Evolutionary conservation across 2,888 invertebrate species (phyloP), one percentile per base, ranked within the genome.

Genomic region (Hirtodrosophila alboralis): DNA sequence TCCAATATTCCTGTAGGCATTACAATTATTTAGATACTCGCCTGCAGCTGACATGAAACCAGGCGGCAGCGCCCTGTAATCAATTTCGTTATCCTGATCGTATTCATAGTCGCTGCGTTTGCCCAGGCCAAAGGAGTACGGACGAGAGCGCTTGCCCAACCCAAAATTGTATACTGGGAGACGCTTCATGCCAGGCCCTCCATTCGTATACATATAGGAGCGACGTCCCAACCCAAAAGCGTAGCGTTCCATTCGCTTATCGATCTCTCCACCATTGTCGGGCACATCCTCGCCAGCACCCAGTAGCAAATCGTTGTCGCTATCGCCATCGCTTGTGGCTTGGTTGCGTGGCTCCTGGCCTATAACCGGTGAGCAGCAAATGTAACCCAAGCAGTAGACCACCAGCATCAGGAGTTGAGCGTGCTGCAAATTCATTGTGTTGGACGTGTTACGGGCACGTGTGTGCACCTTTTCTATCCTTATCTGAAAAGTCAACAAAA

Each of bases 221-320:
- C 95, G 92, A 73, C 94, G 93, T 1, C 95, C 95, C n/a, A 95
- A 91, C 0, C 95, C 95, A 80, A 95, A 94, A 18, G 93, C 93
- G 90, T 94, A 95, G 0, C 93, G 93, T 16, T 93, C 92, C 21
- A 92, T 92, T 52, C 94, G 92, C 89, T 94, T 93, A 31, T 90
- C 89, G 40, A 87, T 86, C 21, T 87, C 86, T 9, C 61, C 54
- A 0, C 52, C 44, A 40, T 64, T 84, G 6, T 75, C 80, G 30
- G 54, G 49, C 31, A 73, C 54, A 28, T 83, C 75, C 14, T 84
- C 78, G 8, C 40, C 49, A 16, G 56, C 51, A 37, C 34, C 58
- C 27, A 49, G 1, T 4, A 78, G 36, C 41, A 74, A 36, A 38
- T 70, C 67, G 4, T 30, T 56, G 34, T 49, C 68, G 3, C 64